Evolutionary conservation across 2,797 vertebrate species (phyloP).

Genomic region (Pogoniulus pusillus): DNA sequence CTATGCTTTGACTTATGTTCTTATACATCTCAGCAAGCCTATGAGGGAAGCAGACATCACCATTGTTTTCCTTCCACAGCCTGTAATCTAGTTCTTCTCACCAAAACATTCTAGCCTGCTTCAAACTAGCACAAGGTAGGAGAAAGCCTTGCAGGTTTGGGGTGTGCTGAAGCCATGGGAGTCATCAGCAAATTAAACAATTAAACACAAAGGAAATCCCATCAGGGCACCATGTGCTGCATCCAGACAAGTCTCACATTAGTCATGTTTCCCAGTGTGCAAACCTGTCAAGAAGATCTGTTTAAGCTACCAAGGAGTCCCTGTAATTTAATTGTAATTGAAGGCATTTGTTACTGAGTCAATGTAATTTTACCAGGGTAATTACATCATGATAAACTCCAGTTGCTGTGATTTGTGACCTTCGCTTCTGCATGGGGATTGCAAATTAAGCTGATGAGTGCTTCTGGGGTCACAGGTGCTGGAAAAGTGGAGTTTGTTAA

Average conservation of each 20-base stretch:
- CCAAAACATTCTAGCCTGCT: too few relatives aligned
- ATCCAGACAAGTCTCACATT: conserved; percentile 40
- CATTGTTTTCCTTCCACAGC: too few relatives aligned
- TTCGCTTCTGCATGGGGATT: conserved; percentile 34
- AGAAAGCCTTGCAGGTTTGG: neutral
- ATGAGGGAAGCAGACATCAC: too few relatives aligned
- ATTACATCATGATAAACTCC: conserved; percentile 72
- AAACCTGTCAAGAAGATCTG: conserved; percentile 58
- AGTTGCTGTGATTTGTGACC: conserved; percentile 64
- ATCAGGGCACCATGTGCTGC: neutral
- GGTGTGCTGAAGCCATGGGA: neutral
- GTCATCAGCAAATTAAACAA: neutral
- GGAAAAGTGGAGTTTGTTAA: conserved; percentile 41
- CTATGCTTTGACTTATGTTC: too few relatives aligned
- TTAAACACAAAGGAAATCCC: neutral
- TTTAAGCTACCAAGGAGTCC: conserved; percentile 38
- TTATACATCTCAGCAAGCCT: too few relatives aligned
- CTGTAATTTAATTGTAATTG: conserved; percentile 71
- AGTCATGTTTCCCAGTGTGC: conserved; percentile 54
- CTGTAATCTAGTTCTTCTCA: too few relatives aligned
- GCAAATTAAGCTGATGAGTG: conserved; percentile 60
- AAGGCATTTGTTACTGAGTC: conserved; percentile 68
- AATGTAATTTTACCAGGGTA: conserved; percentile 62
- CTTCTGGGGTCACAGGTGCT: conserved; percentile 50
- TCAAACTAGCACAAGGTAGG: too few relatives aligned